Evolutionary conservation across 2,888 invertebrate genomes (phyloP).

Genomic region (Melieria omissa): DNA sequence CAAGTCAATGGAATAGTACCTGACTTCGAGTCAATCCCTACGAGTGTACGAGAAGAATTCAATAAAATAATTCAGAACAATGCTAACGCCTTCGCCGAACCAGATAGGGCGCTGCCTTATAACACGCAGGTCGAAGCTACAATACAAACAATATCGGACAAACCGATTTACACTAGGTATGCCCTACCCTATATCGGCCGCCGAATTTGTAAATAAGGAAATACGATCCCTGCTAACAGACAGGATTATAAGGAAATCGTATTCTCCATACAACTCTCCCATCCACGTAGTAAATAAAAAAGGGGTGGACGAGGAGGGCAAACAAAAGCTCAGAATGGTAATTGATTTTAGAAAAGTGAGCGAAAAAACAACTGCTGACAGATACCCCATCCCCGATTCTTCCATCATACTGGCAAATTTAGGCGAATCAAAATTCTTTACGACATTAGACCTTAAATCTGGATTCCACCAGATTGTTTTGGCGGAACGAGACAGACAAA

Average conservation of each 20-base stretch:
- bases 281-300: constrained; percentile 16
- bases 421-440: constrained; percentile 13
- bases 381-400: constrained; percentile 9
- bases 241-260: constrained; percentile 11
- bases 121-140: constrained; percentile 24
- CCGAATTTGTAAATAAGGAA: constrained; percentile 12
- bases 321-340: constrained; percentile 5
- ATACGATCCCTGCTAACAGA: constrained; percentile 2
- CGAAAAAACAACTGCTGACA: constrained; percentile 15
- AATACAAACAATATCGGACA: constrained; percentile 6
- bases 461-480: constrained; percentile 12
- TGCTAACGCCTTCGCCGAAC: constrained; percentile 19
- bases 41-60: constrained; percentile 3
- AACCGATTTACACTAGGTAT: constrained; percentile 7
- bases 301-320: constrained; percentile 14
- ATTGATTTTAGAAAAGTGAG: constrained; percentile 19
- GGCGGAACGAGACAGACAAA: background rate
- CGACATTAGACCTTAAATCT: constrained; percentile 14
- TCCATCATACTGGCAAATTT: constrained; percentile 7
- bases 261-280: constrained; percentile 9
- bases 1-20: background rate
- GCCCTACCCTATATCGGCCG: constrained; percentile 14
- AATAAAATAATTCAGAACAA: background rate
- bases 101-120: constrained; percentile 31
- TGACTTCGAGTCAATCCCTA: background rate